Base-by-base conservation (phyloP, 2,888 invertebrate genomes). In the Brachypalpus laphriformis region DNA sequence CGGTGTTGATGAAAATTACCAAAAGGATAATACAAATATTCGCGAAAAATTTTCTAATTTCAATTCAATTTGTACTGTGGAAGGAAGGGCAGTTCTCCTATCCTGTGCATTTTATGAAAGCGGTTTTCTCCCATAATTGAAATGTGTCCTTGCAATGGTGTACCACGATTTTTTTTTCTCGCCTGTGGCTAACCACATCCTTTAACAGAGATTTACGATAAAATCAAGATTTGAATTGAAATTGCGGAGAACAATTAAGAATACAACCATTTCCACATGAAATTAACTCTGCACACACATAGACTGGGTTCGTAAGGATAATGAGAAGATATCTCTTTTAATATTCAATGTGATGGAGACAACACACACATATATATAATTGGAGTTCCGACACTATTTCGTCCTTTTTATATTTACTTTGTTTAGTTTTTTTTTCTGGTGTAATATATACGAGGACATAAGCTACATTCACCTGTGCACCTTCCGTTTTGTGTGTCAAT, bases 401-500 rank as follows among this genome's bases (percentile, higher is more conserved):
- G 45, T 65, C 28, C 49, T 59, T 56, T 42, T 40, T 72, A 57
- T 56, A 51, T 40, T 40, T 40, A 40, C 40, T 42, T 54, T 20
- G 2, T 34, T 68, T 37, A 11, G 18, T 61, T 59, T 37, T 59
- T 40, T 54, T 47, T 37, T 9, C 11, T 54, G 18, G 14, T 57
- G 49, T 54, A 70, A 71, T 56, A 28, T 45, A 20, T 51, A 56
- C 14, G 25, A 78, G 51, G 49, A 40, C 56, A 57, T 72, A 74
- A 82, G 72, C 22, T 28, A 40, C 54, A 61, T 37, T 59, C 74
- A 74, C 61, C 80, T 82, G 68, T 75, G 72, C 51, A 56, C 90
- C 90, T 91, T 89, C n/a, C 61, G 80, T 83, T 83, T 85, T 45
- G 75, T 75, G 34, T 90, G 91, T 91, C 91, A 91, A 91, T 91